Evolutionary conservation across 30 jellyfish, hydroid and myxozoan species (phyloP).

Genomic region (Pseudorhiza aurosa): DNA sequence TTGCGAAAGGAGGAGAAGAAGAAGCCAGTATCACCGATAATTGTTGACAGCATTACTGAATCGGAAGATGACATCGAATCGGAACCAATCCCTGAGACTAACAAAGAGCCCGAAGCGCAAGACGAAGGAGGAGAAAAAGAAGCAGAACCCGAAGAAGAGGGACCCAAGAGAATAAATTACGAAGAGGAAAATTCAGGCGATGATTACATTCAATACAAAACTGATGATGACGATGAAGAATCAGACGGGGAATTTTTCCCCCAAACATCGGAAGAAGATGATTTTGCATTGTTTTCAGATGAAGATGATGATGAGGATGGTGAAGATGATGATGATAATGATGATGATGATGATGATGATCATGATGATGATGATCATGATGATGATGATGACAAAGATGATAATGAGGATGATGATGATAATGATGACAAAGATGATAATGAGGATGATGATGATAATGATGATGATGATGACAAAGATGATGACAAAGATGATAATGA

Average conservation of each 20-base stretch:
- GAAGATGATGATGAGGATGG: slow-evolving; percentile 40
- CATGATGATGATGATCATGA: neutral
- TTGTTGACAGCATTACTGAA: neutral
- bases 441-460: slow-evolving; percentile 7
- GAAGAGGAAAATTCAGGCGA: slow-evolving; percentile 42
- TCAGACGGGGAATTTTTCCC: slow-evolving; percentile 53
- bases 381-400: neutral
- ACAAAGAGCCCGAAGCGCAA: slow-evolving; percentile 19
- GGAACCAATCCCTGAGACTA: slow-evolving; percentile 14
- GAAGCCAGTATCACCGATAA: slow-evolving; percentile 29
- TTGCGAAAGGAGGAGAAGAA: slow-evolving; percentile 44
- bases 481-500: neutral
- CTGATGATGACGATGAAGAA: slow-evolving; percentile 74
- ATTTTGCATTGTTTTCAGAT: slow-evolving; percentile 23
- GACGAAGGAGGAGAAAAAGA: slow-evolving; percentile 18
- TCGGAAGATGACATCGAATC: slow-evolving; percentile 25
- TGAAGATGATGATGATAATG: neutral
- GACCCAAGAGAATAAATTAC: slow-evolving; percentile 45
- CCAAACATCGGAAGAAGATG: slow-evolving; percentile 57
- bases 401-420: slow-evolving; percentile 10
- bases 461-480: neutral
- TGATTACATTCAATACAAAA: slow-evolving; percentile 42
- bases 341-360: slow-evolving; percentile 3
- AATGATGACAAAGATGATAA: slow-evolving; percentile 21
- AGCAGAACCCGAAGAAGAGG: slow-evolving; percentile 26